Conservation (phyloP, 2,797 vertebrate genomes). For the Bradypodion pumilum region DNA sequence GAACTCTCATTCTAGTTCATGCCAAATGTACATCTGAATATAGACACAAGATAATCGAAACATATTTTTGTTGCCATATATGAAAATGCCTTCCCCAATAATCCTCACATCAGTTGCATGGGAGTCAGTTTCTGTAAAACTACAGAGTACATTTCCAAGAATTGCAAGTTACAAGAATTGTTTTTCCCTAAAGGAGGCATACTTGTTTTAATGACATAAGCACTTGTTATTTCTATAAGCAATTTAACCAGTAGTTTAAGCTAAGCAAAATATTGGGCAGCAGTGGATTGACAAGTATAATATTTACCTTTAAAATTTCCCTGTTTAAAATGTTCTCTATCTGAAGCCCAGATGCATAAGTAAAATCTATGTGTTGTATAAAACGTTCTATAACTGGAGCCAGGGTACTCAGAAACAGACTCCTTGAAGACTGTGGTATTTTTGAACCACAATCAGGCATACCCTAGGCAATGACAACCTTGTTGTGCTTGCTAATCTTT, state of each 20-base stretch:
- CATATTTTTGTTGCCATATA: background rate
- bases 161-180: background rate
- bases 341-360: background rate
- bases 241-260: background rate
- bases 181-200: background rate
- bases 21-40: background rate
- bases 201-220: too few relatives aligned
- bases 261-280: background rate
- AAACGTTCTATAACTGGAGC: too few relatives aligned
- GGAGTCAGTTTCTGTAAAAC: background rate
- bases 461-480: too few relatives aligned
- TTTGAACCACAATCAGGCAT: too few relatives aligned
- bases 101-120: background rate
- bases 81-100: background rate
- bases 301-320: background rate
- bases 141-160: background rate
- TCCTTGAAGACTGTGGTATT: too few relatives aligned
- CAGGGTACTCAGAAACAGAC: too few relatives aligned
- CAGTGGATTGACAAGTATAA: background rate
- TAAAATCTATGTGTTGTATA: fast-evolving
- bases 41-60: background rate
- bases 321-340: background rate
- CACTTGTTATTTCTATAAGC: background rate
- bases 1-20: background rate
- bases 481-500: too few relatives aligned